Percentiles rank a stretch among this genome's conserved stretches.
Evolutionary conservation across 2,888 invertebrate species (phyloP).

Genomic region (Lordiphosa andalusiaca): DNA sequence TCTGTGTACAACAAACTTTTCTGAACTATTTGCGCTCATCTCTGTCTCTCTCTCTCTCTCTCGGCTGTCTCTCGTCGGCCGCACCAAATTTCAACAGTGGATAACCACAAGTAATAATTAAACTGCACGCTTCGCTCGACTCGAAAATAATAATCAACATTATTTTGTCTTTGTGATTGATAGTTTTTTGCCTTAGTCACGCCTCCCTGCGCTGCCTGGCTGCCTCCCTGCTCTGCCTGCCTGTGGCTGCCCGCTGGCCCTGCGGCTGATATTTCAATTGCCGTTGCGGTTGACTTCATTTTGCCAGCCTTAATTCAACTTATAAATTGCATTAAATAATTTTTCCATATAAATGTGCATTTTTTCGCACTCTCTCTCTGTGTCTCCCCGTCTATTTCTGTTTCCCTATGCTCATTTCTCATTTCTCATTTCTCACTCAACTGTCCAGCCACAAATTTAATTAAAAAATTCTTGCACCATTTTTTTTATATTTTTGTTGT

Average conservation of each 20-base stretch:
- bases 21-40: constrained; percentile 1
- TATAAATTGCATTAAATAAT: constrained; percentile 66
- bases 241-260: constrained; percentile 12
- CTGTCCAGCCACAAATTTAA: constrained; percentile 70
- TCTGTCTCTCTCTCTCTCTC: not conserved
- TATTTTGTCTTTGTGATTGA: constrained; percentile 64
- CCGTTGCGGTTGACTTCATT: constrained; percentile 59
- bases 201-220: constrained; percentile 17
- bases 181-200: constrained; percentile 51
- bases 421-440: constrained; percentile 58
- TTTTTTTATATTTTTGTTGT: constrained; percentile 19
- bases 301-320: constrained; percentile 51
- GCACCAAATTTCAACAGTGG: constrained; percentile 3
- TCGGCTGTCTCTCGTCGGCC: not conserved
- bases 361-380: constrained; percentile 2
- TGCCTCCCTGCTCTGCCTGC: not conserved
- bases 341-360: constrained; percentile 45
- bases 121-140: constrained; percentile 55
- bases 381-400: constrained; percentile 14
- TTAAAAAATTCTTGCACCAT: constrained; percentile 71
- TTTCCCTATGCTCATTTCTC: constrained; percentile 48
- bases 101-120: constrained; percentile 51
- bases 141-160: constrained; percentile 51
- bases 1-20: not conserved
- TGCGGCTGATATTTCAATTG: constrained; percentile 35